Evolutionary conservation across 2,888 invertebrate genomes (phyloP).

Genomic region (Clistopyga incitator): DNA sequence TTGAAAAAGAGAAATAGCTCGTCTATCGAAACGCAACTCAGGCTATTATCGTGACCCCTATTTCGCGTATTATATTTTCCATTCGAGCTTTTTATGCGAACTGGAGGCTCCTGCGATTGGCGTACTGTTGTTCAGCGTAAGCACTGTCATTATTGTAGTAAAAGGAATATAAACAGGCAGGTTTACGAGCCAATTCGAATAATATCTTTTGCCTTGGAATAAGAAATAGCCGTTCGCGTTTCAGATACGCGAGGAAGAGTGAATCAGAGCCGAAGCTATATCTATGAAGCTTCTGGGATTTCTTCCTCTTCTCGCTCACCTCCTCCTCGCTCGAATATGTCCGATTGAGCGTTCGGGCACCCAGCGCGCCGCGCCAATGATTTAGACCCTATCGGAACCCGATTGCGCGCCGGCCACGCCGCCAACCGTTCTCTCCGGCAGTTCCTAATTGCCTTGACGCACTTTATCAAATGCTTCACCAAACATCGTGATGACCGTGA

Average conservation of each 20-base stretch:
- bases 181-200: constrained; percentile 51
- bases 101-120: constrained; percentile 22
- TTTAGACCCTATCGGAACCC: constrained; percentile 63
- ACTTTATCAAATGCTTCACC: constrained; percentile 67
- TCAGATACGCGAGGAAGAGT: constrained; percentile 46
- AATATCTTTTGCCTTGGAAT: constrained; percentile 24
- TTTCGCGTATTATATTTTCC: neutral
- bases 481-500: constrained; percentile 62
- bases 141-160: constrained; percentile 51
- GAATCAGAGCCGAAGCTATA: constrained; percentile 41
- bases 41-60: constrained; percentile 9
- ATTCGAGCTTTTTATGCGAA: constrained; percentile 15
- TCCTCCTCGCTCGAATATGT: constrained; percentile 36
- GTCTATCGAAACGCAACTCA: constrained; percentile 5
- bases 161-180: constrained; percentile 37
- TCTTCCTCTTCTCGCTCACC: constrained; percentile 34
- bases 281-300: constrained; percentile 51
- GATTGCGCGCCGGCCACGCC: constrained; percentile 48
- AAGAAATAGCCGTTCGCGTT: constrained; percentile 51
- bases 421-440: constrained; percentile 32
- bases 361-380: constrained; percentile 46
- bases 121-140: constrained; percentile 26
- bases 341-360: constrained; percentile 24
- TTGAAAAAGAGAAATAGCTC: neutral
- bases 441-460: constrained; percentile 68